Evolutionary conservation across 2,888 invertebrate genomes (phyloP), one percentile per base, ranked within the genome.

Genomic region (Dynastes hyllus): DNA sequence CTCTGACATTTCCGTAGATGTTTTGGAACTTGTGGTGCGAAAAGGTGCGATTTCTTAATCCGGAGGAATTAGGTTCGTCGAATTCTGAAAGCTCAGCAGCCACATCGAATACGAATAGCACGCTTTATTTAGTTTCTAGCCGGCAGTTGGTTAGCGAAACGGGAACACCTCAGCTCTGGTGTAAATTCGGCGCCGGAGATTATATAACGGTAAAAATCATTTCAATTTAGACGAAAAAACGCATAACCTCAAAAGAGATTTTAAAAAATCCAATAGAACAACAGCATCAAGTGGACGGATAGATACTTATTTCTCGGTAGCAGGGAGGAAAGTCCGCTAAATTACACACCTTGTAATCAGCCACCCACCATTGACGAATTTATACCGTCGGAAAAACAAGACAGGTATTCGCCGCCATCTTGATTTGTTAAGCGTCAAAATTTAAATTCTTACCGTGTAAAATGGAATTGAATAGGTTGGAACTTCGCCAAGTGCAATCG

Each of bases 11-110:
- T 58, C 6, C 80, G 55, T 82, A 92, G 92, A 90, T 91, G 88
- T 91, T 90, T 83, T 93, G 93, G 93, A 89, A 90, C 79, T 85
- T 92, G 50, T 93, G 93, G 93, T 91, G 92, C 81, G 90, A 90
- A 77, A 89, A 91, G 80, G 88, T 92, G 37, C 87, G 86, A 80
- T 90, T 89, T 81, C 83, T 91, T 67, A 87, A 86, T 63, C 89
- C 89, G 1, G 89, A 88, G 78, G 86, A 88, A 29, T 87, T 88
- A 0, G 87, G 88, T 1, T 90, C 91, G 55, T 91, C 91, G 0
- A 84, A 89, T 61, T 91, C 92, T 0, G 91, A 92, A 85, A 91
- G 91, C 0, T 91, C 91, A 0, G 91, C 90, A 0, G 91, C 90
- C 1, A 90, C 90, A 73, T 90, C 91, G 0, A 88, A 90, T 9